Conservation (phyloP, 2,113 vertebrate species). For the Amphiprion percula region DNA sequence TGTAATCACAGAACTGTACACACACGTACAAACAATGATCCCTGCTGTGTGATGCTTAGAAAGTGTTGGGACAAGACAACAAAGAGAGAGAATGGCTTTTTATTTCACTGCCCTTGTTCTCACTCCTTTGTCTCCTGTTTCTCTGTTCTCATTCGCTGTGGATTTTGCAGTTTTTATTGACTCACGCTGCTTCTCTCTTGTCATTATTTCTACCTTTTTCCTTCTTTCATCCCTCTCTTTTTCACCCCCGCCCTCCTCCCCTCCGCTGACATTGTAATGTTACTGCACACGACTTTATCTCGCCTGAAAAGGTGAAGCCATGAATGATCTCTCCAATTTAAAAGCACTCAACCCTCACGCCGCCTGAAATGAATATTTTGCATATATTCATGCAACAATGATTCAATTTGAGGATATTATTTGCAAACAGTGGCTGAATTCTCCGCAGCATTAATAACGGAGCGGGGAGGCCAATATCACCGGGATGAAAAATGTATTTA, state of each 20-base stretch:
- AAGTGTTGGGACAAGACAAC: conserved; percentile 37
- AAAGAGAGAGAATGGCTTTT: conserved; percentile 13
- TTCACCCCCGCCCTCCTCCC: conserved; percentile 68
- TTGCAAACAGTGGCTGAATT: conserved; percentile 98
- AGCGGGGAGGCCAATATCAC: conserved; percentile 75
- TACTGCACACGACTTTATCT: conserved; percentile 99
- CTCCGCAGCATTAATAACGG: conserved; percentile 94
- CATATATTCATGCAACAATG: conserved; percentile 99
- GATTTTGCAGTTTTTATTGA: conserved; percentile 66
- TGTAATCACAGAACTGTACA: conserved; percentile 22
- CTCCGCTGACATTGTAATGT: conserved; percentile 97
- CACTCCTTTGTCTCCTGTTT: conserved; percentile 61
- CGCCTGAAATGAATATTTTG: conserved; percentile 99
- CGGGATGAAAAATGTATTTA: conserved; percentile 82
- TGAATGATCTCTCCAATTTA: conserved; percentile 99
- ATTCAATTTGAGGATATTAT: conserved; percentile 99
- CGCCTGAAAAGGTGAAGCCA: conserved; percentile 99
- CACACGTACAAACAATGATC: conserved; percentile 28
- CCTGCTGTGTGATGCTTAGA: conserved; percentile 48
- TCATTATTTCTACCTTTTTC: conserved; percentile 72
- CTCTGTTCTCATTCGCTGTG: conserved; percentile 56
- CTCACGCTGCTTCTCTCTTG: conserved; percentile 54
- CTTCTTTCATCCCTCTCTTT: conserved; percentile 45
- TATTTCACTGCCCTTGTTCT: conserved; percentile 58
- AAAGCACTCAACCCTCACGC: conserved; percentile 99